Evolutionary conservation across 2,797 vertebrate genomes (phyloP).

Genomic region (Sarcophilus harrisii): DNA sequence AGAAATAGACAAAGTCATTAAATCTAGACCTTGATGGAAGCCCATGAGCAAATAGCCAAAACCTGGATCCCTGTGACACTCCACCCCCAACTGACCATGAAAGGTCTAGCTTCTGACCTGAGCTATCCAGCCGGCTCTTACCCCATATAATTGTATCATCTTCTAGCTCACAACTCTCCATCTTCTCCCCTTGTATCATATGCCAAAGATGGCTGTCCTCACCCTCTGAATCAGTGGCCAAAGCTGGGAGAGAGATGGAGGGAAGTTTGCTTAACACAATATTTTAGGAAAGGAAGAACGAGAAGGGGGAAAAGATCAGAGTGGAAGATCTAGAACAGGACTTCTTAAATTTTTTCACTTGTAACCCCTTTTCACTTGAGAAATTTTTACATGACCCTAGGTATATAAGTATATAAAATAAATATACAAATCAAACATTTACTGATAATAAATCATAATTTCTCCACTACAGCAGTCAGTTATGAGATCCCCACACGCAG

Average conservation of each 20-base stretch:
- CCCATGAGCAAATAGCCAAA: background rate
- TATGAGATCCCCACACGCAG: too few relatives aligned
- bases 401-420: too few relatives aligned
- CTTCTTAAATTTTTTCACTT: too few relatives aligned
- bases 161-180: background rate
- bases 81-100: background rate
- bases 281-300: too few relatives aligned
- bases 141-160: background rate
- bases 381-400: too few relatives aligned
- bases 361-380: too few relatives aligned
- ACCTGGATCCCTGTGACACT: background rate
- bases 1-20: background rate
- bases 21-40: background rate
- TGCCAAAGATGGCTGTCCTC: background rate
- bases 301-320: background rate
- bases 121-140: background rate
- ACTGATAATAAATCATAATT: too few relatives aligned
- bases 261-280: background rate
- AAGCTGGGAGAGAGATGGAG: background rate
- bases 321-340: background rate
- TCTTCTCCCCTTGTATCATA: background rate
- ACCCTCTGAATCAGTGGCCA: background rate
- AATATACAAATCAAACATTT: too few relatives aligned
- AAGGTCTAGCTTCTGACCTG: background rate
- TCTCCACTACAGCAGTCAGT: too few relatives aligned